Evolutionary conservation across 2,888 invertebrate genomes (phyloP), one percentile per base, ranked within the genome.

Genomic region (Dryadula phaetusa): DNA sequence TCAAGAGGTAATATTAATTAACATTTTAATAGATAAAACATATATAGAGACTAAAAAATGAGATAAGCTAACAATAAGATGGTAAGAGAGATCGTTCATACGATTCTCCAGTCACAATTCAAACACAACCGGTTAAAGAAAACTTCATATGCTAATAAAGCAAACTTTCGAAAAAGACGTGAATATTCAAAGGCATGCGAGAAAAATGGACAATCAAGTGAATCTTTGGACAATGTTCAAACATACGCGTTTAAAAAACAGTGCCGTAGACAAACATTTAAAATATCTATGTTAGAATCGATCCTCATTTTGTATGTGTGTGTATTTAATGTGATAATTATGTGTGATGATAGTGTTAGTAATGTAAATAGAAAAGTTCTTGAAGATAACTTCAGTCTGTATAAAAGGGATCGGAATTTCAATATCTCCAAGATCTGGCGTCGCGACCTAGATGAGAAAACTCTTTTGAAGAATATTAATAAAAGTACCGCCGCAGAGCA

Each of bases 261-360:
- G 46, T 58, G 46, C 44, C 54, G 42, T 66, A 64, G 16, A 40
- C 77, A 75, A 70, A 67, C 71, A 37, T 42, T 70, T 69, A 79
- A 76, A 74, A 70, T 82, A 72, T 78, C 88, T 74, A 71, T 76
- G 63, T 74, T 87, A 76, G 74, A 86, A 71, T 81, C 84, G 84
- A 83, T 90, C 81, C 81, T 91, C 67, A 72, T 90, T 75, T 84
- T 87, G 71, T 88, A 88, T 81, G 20, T 88, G 72, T 90, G 86
- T 87, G 78, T 90, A 82, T 76, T 87, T 77, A 90, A 92, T 90
- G 90, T 92, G 87, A 90, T 92, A 90, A 84, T 84, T 82, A 81
- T 77, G 84, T 92, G 92, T 90, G 89, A 91, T 89, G 89, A 82
- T 87, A 91, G 86, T 85, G 81, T 87, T 80, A 91, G 81, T 83